These are phyloP conservation scores for Idris sp. DNA, from an alignment of 1,140 invertebrate genomes.

Conservation along the genomic window DNA sequence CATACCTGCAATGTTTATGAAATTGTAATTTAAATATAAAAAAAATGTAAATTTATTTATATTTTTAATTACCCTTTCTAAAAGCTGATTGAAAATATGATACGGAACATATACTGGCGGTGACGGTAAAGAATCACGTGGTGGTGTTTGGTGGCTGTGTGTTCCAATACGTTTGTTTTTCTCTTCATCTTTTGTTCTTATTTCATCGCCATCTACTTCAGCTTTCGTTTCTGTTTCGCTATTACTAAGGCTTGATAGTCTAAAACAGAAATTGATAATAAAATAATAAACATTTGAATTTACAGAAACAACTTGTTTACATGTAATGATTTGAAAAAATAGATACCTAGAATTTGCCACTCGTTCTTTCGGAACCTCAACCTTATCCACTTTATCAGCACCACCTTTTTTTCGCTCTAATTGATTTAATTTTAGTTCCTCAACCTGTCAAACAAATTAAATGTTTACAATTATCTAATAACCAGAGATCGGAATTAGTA, in stretches of 20 bases:
- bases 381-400: conserved; percentile 68
- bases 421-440: conserved; percentile 75
- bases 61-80: conserved; percentile 76
- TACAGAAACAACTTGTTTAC: too few relatives aligned
- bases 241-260: conserved; percentile 42
- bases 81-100: conserved; percentile 72
- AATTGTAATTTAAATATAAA: not conserved
- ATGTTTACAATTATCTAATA: too few relatives aligned
- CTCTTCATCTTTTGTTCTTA: conserved; percentile 67
- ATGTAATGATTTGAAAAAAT: too few relatives aligned
- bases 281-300: too few relatives aligned
- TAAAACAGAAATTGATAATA: conserved; percentile 13
- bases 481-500: too few relatives aligned
- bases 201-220: conserved; percentile 65
- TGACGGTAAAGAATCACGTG: conserved; percentile 53
- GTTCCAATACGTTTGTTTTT: conserved; percentile 48
- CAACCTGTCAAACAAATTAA: conserved; percentile 70
- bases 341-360: conserved; percentile 60
- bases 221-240: conserved; percentile 56
- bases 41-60: too few relatives aligned
- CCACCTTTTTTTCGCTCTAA: conserved; percentile 71
- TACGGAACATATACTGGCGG: conserved; percentile 73
- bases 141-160: conserved; percentile 43
- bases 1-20: conserved; percentile 62
- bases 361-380: conserved; percentile 69